phyloP scores from a whole-genome alignment of 35 echinoderm and acorn worm genomes.

The Heliocidaris tuberculata region DNA sequence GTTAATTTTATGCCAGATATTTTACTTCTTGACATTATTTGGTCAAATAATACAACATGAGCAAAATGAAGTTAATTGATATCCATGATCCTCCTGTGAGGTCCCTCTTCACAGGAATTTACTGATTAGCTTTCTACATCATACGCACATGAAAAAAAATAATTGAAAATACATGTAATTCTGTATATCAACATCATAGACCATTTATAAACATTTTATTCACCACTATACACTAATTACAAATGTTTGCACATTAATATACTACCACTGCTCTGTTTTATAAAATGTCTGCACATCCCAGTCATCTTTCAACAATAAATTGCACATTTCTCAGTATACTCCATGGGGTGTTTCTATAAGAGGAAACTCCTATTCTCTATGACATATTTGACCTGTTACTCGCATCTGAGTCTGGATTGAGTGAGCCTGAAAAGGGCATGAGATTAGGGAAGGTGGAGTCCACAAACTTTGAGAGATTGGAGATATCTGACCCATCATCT shows the following conservation, averaged over 20 bases:
- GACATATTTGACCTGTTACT: not conserved
- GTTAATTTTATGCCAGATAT: too few species aligned
- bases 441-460: constrained; percentile 37
- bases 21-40: not conserved
- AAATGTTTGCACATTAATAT: not conserved
- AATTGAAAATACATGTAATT: not conserved
- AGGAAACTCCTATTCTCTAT: not conserved
- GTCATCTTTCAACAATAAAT: not conserved
- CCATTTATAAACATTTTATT: not conserved
- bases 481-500: not conserved
- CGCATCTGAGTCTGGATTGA: not conserved
- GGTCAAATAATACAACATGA: not conserved
- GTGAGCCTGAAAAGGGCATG: constrained; percentile 25
- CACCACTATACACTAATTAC: not conserved
- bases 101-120: not conserved
- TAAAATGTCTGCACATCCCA: not conserved
- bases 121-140: not conserved
- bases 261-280: not conserved
- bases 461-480: constrained; percentile 25
- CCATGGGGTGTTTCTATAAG: not conserved
- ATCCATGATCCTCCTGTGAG: not conserved
- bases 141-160: not conserved
- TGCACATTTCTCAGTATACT: not conserved
- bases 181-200: not conserved
- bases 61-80: not conserved